Conservation (phyloP, 2,113 vertebrate species). For the Equus quagga region DNA sequence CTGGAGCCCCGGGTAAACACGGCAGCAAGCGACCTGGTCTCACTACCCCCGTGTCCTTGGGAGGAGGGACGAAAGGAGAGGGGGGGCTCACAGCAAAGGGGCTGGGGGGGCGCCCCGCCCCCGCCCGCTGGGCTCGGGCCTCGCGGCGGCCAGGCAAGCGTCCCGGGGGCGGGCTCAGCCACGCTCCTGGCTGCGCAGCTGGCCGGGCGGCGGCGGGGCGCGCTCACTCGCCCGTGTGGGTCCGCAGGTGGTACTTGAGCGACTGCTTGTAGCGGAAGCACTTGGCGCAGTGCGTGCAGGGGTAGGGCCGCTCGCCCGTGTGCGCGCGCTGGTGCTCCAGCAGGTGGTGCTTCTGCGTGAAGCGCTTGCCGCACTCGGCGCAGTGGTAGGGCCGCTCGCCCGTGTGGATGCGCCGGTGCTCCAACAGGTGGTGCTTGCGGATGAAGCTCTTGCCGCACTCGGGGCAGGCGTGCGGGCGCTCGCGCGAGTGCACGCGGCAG, state of each 20-base stretch:
- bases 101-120: neutral
- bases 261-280: slow-evolving; percentile 92
- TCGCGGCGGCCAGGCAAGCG: neutral
- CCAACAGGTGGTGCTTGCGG: slow-evolving; percentile 89
- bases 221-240: slow-evolving; percentile 88
- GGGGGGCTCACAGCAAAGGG: slow-evolving; percentile 2
- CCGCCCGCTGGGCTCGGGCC: neutral
- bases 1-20: slow-evolving; percentile 17
- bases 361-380: slow-evolving; percentile 90
- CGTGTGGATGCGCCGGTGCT: slow-evolving; percentile 91
- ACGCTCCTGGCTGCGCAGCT: slow-evolving; percentile 13
- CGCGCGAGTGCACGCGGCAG: slow-evolving; percentile 90
- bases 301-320: slow-evolving; percentile 90
- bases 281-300: slow-evolving; percentile 90
- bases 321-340: slow-evolving; percentile 90
- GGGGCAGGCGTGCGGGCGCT: slow-evolving; percentile 89
- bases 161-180: neutral
- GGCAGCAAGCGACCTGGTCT: slow-evolving; percentile 62
- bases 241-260: slow-evolving; percentile 91
- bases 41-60: slow-evolving; percentile 51
- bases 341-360: slow-evolving; percentile 90
- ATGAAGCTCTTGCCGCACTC: slow-evolving; percentile 91
- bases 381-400: slow-evolving; percentile 91
- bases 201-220: neutral
- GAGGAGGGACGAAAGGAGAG: slow-evolving; percentile 3